These are phyloP conservation scores for Dreissena polymorpha DNA, from an alignment of 1,140 invertebrate genomes.

Conservation along the genomic window DNA sequence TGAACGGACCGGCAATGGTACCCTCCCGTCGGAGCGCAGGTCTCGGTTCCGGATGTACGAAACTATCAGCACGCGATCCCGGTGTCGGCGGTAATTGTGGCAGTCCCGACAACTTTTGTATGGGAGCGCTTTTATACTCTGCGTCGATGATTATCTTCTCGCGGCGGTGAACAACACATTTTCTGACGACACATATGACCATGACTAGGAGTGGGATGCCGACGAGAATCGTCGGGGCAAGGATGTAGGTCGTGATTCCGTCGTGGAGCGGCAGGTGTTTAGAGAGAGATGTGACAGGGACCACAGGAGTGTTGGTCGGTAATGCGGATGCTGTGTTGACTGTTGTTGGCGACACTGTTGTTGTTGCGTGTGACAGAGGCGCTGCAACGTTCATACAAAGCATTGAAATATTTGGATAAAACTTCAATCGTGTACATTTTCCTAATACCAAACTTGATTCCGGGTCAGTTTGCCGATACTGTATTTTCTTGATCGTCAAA, in stretches of 20 bases:
- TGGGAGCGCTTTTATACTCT: slow-evolving; percentile 8
- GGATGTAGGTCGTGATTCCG: neutral
- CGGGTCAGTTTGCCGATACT: no score
- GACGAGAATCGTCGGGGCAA: neutral
- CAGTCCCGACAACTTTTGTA: neutral
- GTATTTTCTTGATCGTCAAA: no score
- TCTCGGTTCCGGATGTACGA: slow-evolving; percentile 10
- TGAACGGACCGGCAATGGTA: slow-evolving; percentile 31
- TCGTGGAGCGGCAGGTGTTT: neutral
- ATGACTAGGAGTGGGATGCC: neutral
- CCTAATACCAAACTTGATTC: no score
- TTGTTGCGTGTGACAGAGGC: neutral
- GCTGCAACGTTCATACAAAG: no score
- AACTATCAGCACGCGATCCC: no score
- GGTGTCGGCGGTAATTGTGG: no score
- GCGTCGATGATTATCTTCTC: slow-evolving; percentile 32
- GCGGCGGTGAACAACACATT: neutral
- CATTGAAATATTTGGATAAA: no score
- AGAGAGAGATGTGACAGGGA: neutral
- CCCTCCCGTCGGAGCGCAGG: slow-evolving; percentile 13
- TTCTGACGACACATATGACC: neutral
- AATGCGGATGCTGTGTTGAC: neutral
- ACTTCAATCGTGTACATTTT: no score
- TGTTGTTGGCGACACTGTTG: neutral
- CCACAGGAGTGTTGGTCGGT: neutral